Evolutionary conservation across 1,140 invertebrate species (phyloP), one percentile per base, ranked within the genome.

Genomic region (Chironomus striatipennis): DNA sequence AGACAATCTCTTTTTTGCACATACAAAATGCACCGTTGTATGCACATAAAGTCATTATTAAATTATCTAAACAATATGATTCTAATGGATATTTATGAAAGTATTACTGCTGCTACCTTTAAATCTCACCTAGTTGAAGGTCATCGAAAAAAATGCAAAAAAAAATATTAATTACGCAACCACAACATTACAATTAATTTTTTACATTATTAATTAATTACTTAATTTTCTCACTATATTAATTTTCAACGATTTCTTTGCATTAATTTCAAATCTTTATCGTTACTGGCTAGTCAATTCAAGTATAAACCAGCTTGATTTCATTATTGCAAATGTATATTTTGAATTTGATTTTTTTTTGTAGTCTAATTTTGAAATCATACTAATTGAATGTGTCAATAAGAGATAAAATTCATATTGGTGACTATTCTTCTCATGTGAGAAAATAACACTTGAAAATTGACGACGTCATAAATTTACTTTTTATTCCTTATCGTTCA

Each of bases 171-270:
- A 57, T 57, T 57, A 57, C 47, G n/a, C n/a, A 57, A 57, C 47
- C 47, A n/a, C 47, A 57, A 57, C 47, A 57, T 57, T 57, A 57
- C 47, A 57, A 57, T 57, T 57, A 57, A n/a, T 57, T 57, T 57
- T 57, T 34, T 34, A 34, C 24, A 57, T 57, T n/a, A n/a, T n/a
- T n/a, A n/a, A n/a, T n/a, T 57, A 57, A 57, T 57, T 57, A 34
- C 24, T 34, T 34, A 34, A 34, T 57, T 57, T 57, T 57, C 47
- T 57, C 47, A 57, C 47, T n/a, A 57, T 12, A n/a, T 57, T 57
- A n/a, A 34, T 34, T 34, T 34, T 34, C 24, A 34, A 57, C 8
- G 12, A 4, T 57, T 12, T 57, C 24, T 57, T 57, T 57, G 47
- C 47, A 57, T 57, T 12, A 57, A 57, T 57, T 57, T 57, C 12